Conservation (phyloP, 2,797 vertebrate genomes). For the Anguilla obscura region DNA sequence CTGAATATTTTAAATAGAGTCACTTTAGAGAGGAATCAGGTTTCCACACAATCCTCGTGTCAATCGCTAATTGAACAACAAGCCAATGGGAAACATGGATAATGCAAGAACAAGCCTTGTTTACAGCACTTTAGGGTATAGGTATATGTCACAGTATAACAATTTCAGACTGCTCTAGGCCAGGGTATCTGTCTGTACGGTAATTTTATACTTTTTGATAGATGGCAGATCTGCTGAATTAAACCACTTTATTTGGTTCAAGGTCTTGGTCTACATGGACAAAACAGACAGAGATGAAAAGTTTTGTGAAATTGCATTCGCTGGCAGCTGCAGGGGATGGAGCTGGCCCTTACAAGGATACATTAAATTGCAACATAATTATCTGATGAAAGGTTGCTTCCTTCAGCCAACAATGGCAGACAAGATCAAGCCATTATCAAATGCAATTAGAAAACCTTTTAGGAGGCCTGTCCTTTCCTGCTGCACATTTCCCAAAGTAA, state of each 20-base stretch:
- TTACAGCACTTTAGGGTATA: background rate
- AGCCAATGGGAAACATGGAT: background rate
- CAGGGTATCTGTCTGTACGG: constrained; percentile 1
- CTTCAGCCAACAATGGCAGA: constrained; percentile 34
- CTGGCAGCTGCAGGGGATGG: constrained; percentile 21
- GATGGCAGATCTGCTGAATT: constrained; percentile 15
- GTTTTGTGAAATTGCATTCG: constrained; percentile 16
- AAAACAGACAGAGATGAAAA: constrained; percentile 22
- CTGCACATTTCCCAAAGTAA: constrained; percentile 1
- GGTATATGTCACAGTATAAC: background rate
- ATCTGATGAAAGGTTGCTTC: constrained; percentile 42
- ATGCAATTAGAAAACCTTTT: constrained; percentile 25
- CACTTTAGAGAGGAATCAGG: background rate
- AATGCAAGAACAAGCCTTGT: background rate
- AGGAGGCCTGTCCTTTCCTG: constrained; percentile 9
- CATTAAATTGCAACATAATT: constrained; percentile 44
- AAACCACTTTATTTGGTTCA: constrained; percentile 33
- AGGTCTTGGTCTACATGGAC: background rate
- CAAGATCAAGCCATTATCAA: constrained; percentile 31
- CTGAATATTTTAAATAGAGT: background rate
- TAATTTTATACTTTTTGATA: constrained; percentile 21
- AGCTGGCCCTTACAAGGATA: constrained; percentile 19
- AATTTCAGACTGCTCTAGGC: background rate
- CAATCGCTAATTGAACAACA: background rate
- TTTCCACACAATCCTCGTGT: background rate